Conservation (phyloP, 2,113 vertebrate genomes). For the Colius striatus region DNA sequence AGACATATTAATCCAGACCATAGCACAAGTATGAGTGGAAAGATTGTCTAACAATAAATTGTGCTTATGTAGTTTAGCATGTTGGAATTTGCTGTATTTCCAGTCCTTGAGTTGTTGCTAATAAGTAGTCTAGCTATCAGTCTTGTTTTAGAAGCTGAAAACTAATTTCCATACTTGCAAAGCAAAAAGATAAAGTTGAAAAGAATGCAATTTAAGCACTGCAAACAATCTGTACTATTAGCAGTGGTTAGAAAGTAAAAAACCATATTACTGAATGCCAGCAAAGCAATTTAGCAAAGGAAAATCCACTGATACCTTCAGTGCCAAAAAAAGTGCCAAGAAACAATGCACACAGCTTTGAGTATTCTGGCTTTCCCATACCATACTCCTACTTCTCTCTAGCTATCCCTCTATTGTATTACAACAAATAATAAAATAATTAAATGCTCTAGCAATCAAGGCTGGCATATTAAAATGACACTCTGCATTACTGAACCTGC, state of each 20-base stretch:
- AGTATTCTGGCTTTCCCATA: not conserved
- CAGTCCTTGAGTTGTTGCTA: not conserved
- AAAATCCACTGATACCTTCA: not conserved
- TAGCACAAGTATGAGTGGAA: not conserved
- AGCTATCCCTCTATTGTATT: not conserved
- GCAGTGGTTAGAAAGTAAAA: not conserved
- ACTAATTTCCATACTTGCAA: not conserved
- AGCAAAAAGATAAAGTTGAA: not conserved
- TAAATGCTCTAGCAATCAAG: constrained; percentile 47
- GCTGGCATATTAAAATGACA: constrained; percentile 48
- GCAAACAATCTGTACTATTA: not conserved
- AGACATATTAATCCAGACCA: not conserved
- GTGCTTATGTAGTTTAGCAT: not conserved
- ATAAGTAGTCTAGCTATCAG: not conserved
- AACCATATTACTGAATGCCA: not conserved
- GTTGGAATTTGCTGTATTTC: not conserved
- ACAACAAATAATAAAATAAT: constrained; percentile 42
- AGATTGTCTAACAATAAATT: not conserved
- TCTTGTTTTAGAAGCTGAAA: not conserved
- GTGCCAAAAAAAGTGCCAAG: not conserved
- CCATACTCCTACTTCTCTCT: not conserved
- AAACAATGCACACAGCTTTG: not conserved
- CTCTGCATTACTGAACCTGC: constrained; percentile 29
- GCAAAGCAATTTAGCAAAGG: constrained; percentile 2
- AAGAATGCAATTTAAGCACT: not conserved